These are phyloP conservation scores for Tinea trinotella DNA, from an alignment of 2,888 invertebrate species.

Conservation along the genomic window DNA sequence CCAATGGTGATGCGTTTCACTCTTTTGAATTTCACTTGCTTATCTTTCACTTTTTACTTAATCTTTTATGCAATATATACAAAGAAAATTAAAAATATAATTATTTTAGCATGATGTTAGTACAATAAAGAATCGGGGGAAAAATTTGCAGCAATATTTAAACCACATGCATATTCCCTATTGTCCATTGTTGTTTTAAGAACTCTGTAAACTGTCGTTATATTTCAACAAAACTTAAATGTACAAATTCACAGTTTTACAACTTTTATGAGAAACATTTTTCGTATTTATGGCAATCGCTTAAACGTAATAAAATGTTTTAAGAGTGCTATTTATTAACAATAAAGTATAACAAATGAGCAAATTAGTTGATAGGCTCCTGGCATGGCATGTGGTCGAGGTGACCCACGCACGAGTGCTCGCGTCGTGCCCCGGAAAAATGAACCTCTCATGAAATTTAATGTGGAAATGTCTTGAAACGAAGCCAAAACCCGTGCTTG, in stretches of 20 bases:
- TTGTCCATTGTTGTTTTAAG: constrained; percentile 35
- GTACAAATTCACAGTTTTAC: background rate
- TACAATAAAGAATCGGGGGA: too few species aligned
- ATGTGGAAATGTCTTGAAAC: constrained; percentile 70
- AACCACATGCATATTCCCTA: too few species aligned
- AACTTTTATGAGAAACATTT: background rate
- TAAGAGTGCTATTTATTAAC: background rate
- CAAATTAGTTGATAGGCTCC: constrained; percentile 5
- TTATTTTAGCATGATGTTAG: too few species aligned
- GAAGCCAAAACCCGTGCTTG: constrained; percentile 63
- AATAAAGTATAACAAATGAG: background rate
- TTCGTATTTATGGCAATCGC: background rate
- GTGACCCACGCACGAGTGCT: constrained; percentile 34
- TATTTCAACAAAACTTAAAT: background rate
- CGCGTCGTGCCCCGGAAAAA: constrained; percentile 53
- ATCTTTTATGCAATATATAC: too few species aligned
- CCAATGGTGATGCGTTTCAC: too few species aligned
- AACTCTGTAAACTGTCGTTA: background rate
- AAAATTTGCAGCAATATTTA: too few species aligned
- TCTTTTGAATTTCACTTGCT: too few species aligned
- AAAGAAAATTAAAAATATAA: too few species aligned
- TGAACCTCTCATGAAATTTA: constrained; percentile 70
- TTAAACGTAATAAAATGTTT: background rate
- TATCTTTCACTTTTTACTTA: too few species aligned
- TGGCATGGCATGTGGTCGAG: constrained; percentile 15